phyloP scores from a whole-genome alignment of 2,888 invertebrate species.

The Salpingus planirostris region DNA sequence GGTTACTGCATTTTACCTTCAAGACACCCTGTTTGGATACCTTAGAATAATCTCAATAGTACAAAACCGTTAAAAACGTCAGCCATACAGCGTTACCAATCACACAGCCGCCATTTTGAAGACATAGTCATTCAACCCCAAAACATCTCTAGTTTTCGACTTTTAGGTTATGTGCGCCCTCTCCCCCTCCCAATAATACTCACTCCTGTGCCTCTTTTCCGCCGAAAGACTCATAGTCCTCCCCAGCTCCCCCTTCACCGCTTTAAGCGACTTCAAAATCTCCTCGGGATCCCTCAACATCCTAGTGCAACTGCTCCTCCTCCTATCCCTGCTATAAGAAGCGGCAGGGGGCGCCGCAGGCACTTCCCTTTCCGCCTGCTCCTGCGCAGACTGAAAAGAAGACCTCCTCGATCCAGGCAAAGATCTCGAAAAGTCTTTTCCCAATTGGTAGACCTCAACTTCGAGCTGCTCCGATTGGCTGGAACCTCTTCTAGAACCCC shows the following conservation, averaged over 20 bases:
- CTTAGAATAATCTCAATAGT: too few species aligned
- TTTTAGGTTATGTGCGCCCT: too few species aligned
- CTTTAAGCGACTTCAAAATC: conserved; percentile 70
- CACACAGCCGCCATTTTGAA: too few species aligned
- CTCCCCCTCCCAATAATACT: too few species aligned
- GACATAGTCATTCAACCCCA: too few species aligned
- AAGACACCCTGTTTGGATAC: too few species aligned
- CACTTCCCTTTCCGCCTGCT: conserved; percentile 38
- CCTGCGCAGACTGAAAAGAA: conserved; percentile 64
- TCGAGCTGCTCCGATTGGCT: conserved; percentile 83
- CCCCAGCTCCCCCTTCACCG: conserved; percentile 73
- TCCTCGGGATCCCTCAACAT: conserved; percentile 71
- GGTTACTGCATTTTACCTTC: too few species aligned
- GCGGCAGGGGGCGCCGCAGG: conserved; percentile 47
- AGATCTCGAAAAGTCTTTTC: conserved; percentile 77
- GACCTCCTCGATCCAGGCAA: conserved; percentile 77
- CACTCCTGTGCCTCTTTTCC: conserved; percentile 51
- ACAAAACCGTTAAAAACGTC: too few species aligned
- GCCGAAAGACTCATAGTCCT: conserved; percentile 73
- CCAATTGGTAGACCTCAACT: conserved; percentile 68
- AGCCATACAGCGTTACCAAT: too few species aligned
- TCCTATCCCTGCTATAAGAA: conserved; percentile 57
- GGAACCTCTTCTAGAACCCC: conserved; percentile 74
- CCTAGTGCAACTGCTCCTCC: conserved; percentile 73
- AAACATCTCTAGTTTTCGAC: too few species aligned